phyloP scores from a whole-genome alignment of 1,140 invertebrate species.

The Eubasilissa regina region DNA sequence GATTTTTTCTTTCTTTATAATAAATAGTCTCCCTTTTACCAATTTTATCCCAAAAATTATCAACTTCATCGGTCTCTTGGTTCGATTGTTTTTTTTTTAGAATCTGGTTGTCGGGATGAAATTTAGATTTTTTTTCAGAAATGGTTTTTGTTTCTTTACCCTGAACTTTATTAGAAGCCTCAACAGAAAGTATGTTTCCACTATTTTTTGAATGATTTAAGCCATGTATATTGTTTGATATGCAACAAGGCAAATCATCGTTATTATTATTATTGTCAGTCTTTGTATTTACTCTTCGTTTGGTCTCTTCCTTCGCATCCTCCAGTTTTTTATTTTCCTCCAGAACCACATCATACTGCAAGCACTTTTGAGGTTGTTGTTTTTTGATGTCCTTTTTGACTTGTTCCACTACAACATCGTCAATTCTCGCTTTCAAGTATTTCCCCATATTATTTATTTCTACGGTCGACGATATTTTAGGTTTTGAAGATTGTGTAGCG shows the following conservation, averaged over 20 bases:
- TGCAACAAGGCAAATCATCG: too few relatives aligned
- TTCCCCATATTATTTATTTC: slow-evolving; percentile 67
- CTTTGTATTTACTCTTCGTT: too few relatives aligned
- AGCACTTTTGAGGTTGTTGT: slow-evolving; percentile 51
- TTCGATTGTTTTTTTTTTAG: too few relatives aligned
- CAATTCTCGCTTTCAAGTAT: slow-evolving; percentile 71
- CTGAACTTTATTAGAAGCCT: too few relatives aligned
- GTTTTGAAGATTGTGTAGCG: slow-evolving; percentile 68
- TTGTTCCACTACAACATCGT: slow-evolving; percentile 73
- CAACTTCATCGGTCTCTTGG: slow-evolving; percentile 61
- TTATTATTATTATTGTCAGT: too few relatives aligned
- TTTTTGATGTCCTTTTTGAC: slow-evolving; percentile 33
- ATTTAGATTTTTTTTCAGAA: too few relatives aligned
- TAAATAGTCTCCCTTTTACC: slow-evolving; percentile 73
- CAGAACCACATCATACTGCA: slow-evolving; percentile 60
- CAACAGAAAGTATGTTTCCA: too few relatives aligned
- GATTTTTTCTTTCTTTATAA: slow-evolving; percentile 69
- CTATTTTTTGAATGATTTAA: too few relatives aligned
- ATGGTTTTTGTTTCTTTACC: too few relatives aligned
- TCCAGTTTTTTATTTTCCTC: slow-evolving; percentile 51
- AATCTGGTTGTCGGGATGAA: too few relatives aligned
- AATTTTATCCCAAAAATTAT: slow-evolving; percentile 73
- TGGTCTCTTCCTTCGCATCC: too few relatives aligned
- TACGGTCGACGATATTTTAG: slow-evolving; percentile 71
- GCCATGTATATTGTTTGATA: too few relatives aligned